Conservation (phyloP, 1,140 invertebrate genomes). For the Brachionus sp. region DNA sequence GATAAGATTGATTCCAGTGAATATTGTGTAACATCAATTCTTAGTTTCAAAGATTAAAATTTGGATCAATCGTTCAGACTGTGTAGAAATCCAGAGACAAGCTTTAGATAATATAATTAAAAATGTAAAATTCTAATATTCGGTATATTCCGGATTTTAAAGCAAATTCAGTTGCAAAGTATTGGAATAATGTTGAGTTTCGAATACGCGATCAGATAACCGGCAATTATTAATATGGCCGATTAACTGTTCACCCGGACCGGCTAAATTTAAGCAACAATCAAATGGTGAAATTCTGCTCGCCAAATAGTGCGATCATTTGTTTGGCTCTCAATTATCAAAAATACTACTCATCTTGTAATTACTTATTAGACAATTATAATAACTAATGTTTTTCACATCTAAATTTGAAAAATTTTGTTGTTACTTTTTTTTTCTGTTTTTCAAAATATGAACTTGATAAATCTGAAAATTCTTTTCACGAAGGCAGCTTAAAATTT, state of each 20-base stretch:
- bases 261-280: too few relatives aligned
- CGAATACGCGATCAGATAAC: background rate
- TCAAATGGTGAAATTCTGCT: too few relatives aligned
- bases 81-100: background rate
- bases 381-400: background rate
- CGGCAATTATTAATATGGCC: background rate
- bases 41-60: background rate
- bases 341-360: too few relatives aligned
- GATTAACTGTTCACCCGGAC: too few relatives aligned
- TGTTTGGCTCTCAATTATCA: too few relatives aligned
- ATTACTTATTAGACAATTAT: too few relatives aligned
- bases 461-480: background rate
- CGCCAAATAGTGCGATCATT: too few relatives aligned
- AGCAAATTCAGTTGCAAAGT: background rate
- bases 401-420: background rate
- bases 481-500: background rate
- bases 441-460: background rate
- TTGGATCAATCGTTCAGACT: background rate
- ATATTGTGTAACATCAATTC: background rate
- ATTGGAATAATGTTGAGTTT: background rate
- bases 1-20: background rate
- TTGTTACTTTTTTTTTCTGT: background rate
- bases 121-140: too few relatives aligned
- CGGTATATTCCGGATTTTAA: background rate
- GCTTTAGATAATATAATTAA: background rate